These are phyloP conservation scores for Julus scanicus DNA, from an alignment of 2,888 invertebrate genomes.

Conservation along the genomic window DNA sequence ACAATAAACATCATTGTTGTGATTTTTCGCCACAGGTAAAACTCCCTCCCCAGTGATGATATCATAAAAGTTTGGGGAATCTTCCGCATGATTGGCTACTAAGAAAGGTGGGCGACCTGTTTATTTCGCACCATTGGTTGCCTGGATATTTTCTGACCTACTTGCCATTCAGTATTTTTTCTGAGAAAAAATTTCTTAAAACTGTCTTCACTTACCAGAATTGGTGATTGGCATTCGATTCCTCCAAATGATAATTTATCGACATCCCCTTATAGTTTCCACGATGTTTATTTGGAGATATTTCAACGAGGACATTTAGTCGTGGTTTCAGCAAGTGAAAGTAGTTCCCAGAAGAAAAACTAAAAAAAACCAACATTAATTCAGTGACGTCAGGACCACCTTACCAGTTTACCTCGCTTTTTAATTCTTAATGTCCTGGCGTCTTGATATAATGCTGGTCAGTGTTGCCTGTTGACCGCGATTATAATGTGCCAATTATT, in stretches of 20 bases:
- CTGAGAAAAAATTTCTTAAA: neutral
- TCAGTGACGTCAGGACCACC: neutral
- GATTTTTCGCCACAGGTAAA: neutral
- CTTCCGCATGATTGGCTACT: neutral
- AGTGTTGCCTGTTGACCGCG: conserved; percentile 14
- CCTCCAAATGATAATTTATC: neutral
- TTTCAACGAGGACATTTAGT: neutral
- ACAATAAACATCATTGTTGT: neutral
- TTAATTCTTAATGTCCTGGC: neutral
- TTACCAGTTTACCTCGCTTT: conserved; percentile 9
- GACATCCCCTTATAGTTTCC: neutral
- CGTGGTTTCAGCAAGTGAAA: conserved; percentile 4
- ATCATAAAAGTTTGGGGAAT: neutral
- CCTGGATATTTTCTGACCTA: conserved; percentile 29
- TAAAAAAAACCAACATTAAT: conserved; percentile 24
- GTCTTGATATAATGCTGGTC: conserved; percentile 5
- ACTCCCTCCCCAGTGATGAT: neutral
- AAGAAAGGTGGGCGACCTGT: conserved; percentile 48
- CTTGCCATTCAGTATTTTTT: conserved; percentile 36
- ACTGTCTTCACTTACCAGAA: conserved; percentile 1
- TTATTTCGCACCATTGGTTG: conserved; percentile 48
- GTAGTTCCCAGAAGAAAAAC: neutral
- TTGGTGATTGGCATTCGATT: neutral
- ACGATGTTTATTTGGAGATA: neutral
- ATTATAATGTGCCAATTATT: conserved; percentile 31